Evolutionary conservation across 2,113 vertebrate species (phyloP).

Genomic region (Ceyx melanurus): DNA sequence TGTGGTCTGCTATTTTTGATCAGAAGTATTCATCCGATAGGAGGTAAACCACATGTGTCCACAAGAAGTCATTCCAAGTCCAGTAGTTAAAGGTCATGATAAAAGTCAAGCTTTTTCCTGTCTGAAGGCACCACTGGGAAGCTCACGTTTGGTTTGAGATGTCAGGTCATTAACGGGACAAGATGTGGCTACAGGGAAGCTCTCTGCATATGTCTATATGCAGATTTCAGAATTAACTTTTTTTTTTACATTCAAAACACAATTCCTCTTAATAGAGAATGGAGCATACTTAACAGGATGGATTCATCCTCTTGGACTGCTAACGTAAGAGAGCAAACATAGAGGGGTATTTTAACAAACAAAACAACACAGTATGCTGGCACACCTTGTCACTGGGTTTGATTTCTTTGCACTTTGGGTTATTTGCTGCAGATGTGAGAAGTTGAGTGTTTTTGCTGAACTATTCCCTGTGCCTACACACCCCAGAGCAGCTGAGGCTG

Average conservation of each 20-base stretch:
- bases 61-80: conserved; percentile 39
- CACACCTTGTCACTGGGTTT: neutral
- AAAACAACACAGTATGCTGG: neutral
- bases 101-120: conserved; percentile 11
- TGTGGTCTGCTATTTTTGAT: conserved; percentile 33
- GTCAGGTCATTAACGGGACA: neutral
- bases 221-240: neutral
- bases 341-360: neutral
- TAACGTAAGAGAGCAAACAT: neutral
- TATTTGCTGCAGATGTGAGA: neutral
- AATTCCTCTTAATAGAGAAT: neutral
- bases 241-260: neutral
- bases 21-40: neutral
- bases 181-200: neutral
- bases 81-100: conserved; percentile 27
- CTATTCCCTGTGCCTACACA: neutral
- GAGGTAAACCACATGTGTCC: conserved; percentile 5
- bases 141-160: neutral
- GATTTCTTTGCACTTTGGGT: neutral
- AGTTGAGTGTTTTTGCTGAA: neutral
- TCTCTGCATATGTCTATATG: neutral
- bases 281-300: neutral
- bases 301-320: neutral
- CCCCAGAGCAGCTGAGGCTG: neutral
- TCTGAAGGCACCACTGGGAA: conserved; percentile 6